Base-by-base conservation (phyloP, 2,888 invertebrate genomes). In the Heteropelma amictum region DNA sequence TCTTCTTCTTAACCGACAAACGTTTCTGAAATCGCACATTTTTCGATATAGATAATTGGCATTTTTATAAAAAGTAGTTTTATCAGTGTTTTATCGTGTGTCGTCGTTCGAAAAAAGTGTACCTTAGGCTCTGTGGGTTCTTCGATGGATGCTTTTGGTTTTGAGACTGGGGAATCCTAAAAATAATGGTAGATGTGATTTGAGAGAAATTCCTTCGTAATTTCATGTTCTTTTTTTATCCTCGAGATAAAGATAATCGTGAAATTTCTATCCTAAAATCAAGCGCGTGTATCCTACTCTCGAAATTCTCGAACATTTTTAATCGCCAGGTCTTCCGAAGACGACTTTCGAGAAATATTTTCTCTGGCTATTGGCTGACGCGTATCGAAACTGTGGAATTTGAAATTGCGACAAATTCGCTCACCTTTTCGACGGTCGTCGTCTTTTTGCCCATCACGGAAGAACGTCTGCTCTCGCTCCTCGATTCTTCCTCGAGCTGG, bases 401-500 rank as follows among this genome's bases (percentile, higher is more conserved):
- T 0, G 6, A 14, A 38, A 5, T 12, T 12, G 49, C 21, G 28
- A 26, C 21, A 17, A 7, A 33, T 10, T 72, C 61, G 47, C 72
- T 82, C 80, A 86, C 85, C 85, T 87, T 87, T 58, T 81, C 84
- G 1, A 80, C 80, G 6, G 83, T 79, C 28, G 82, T 63, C 64
- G 85, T 81, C 68, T 82, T 84, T 74, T 90, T 90, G 56, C 90
- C 90, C 30, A 87, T 81, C 33, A 90, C 80, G 26, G 91, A 91
- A 19, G 90, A 90, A 54, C 90, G 88, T 78, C 89, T 89, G 77
- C 91, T 90, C 80, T 91, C 91, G 61, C 88, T 85, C 77, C 84
- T 90, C 40, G 86, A 83, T 84, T 91, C 90, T 82, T 91, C 90
- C 78, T 91, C 89, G 58, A 83, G 80, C 87, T 87, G 76, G 65